Base-by-base conservation (phyloP, 2,797 vertebrate species). In the Cryptoblepharus egeriae region DNA sequence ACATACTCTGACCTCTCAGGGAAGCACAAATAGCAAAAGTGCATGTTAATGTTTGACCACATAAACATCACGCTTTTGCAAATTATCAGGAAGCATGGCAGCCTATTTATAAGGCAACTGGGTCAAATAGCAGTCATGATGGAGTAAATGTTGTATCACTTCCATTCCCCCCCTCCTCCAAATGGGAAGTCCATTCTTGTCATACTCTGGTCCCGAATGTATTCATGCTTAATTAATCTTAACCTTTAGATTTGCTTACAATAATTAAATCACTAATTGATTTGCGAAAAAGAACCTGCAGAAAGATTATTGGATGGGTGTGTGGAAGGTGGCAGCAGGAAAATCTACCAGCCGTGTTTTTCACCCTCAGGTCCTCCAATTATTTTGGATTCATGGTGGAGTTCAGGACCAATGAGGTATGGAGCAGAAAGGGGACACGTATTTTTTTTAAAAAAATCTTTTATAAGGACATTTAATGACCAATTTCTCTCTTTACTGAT, bases 211-310 rank as follows among this genome's bases (percentile, higher is more conserved):
- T 52, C 18, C 83, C 79, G n/a, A 60, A 9, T 0, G 30, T 70
- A 74, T 79, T 85, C 76, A 83, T 85, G 81, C 76, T 90, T 87
- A 89, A 83, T 91, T 83, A 0, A 0, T 82, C 75, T 87, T 77
- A 92, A 94, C 76, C 35, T 0, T 81, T 68, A 78, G 86, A 91
- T 87, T 86, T 87, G 84, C 78, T 81, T 61, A 26, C 0, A 5
- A 87, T 91, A 89, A 91, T 91, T 91, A 90, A 90, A 89, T 57
- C 68, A 79, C 82, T 93, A 93, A 93, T 92, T 93, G 91, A 91
- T 91, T 91, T 89, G 84, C 84, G 87, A 80, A 88, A 82, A 89
- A 87, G 75, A 61, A 82, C 86, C 77, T 83, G 88, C 67, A 55
- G 85, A 83, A 84, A 58, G 63, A 69, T 12, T 16, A 79, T 5